phyloP scores from a whole-genome alignment of 2,797 vertebrate species.

The Anabacerthia variegaticeps region DNA sequence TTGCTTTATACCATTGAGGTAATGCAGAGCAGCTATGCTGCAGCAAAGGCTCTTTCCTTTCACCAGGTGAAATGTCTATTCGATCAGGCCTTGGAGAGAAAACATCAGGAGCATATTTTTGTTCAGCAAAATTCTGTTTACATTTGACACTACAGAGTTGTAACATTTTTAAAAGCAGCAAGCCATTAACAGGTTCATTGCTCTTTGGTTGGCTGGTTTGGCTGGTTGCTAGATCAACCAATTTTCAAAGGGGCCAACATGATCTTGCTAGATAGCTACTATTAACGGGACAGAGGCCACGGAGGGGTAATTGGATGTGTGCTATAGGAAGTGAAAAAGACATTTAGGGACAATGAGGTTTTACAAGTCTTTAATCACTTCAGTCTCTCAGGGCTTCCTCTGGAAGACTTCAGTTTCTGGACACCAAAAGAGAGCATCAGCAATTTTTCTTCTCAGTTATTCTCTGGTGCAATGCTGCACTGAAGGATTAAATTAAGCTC shows the following conservation, averaged over 20 bases:
- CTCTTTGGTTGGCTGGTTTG: not conserved
- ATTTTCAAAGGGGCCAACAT: not conserved
- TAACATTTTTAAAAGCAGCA: not conserved
- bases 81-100: not conserved
- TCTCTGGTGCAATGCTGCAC: not conserved
- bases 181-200: not conserved
- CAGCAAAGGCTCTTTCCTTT: not conserved
- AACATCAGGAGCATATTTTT: not conserved
- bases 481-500: not conserved
- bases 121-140: not conserved
- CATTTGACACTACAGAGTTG: not conserved
- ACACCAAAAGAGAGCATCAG: not conserved
- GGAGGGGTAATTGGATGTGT: not conserved
- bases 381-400: not conserved
- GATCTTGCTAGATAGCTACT: not conserved
- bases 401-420: not conserved
- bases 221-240: not conserved
- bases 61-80: not conserved
- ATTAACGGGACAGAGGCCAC: not conserved
- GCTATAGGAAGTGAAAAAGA: not conserved
- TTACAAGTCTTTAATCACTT: not conserved
- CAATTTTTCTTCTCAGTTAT: not conserved
- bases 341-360: not conserved
- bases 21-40: not conserved
- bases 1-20: not conserved